phyloP scores from a whole-genome alignment of 2,113 vertebrate species.

The Phasianus colchicus region DNA sequence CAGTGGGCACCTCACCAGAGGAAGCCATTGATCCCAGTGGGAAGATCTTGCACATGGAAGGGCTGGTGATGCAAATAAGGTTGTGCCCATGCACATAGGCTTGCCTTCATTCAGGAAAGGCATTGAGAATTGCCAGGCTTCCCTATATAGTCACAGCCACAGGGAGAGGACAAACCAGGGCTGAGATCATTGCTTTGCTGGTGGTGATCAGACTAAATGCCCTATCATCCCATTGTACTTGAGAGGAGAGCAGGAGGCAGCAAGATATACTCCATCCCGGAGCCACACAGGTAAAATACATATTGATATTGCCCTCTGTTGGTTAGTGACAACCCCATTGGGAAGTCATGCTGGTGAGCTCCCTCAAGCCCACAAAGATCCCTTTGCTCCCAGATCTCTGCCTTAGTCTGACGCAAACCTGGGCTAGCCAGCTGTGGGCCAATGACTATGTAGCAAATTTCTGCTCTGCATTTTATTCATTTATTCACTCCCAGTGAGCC shows the following conservation, averaged over 20 bases:
- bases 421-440: fast-evolving
- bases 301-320: slow-evolving; percentile 12
- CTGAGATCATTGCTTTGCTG: neutral
- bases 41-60: neutral
- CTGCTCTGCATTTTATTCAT: neutral
- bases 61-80: neutral
- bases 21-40: fast-evolving
- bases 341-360: fast-evolving
- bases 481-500: fast-evolving
- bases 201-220: neutral
- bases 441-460: neutral
- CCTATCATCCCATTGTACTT: fast-evolving
- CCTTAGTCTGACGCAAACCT: neutral
- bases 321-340: neutral
- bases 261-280: neutral
- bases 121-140: neutral
- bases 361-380: fast-evolving
- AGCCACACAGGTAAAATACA: neutral
- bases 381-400: neutral
- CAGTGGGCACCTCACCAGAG: neutral
- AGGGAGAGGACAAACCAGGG: neutral
- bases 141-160: fast-evolving
- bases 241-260: neutral
- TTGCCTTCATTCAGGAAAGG: neutral
- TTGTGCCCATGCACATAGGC: fast-evolving